Base-by-base conservation (phyloP, 2,797 vertebrate genomes). In the Chromobotia macracanthus region DNA sequence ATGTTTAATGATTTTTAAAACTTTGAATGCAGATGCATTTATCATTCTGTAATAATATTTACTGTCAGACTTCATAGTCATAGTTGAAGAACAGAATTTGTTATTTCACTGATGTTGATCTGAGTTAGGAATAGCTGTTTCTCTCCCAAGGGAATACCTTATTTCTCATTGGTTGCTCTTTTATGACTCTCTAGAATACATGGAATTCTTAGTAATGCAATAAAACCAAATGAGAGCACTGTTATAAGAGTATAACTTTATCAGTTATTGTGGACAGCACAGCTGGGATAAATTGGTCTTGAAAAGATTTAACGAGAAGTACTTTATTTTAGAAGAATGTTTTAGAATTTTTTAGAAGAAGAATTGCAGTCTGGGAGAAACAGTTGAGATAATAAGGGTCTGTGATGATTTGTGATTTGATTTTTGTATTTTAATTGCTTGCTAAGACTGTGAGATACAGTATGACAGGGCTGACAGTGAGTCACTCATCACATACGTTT, bases 21-120 rank as follows among this genome's bases (percentile, higher is more conserved):
- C 91, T 90, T 91, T 90, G 90, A 91, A 90, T 90, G 90, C 92
- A 90, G 91, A 90, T 70, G 19, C 2, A 3, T 35, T 51, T 63
- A 50, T 61, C 9, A 2, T 55, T 51, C 23, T n/a, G 66, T 64
- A 21, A 41, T 41, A 80, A 80, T 82, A 81, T 85, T 83, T 83
- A 75, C 69, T 13, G 50, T 72, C 19, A 21, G 18, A 68, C 38
- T 38, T 51, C 55, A 16, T 38, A 35, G 18, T 46, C 51, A 38
- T 38, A 23, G 21, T n/a, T 41, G 7, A 55, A 41, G 38, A 13
- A 48, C 31, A 41, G 18, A 16, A n/a, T 21, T n/a, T 28, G 23
- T 21, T 23, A 5, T 58, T 11, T 5, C 11, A 15, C 15, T 15
- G 12, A 10, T 61, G n/a, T n/a, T n/a, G n/a, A n/a, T n/a, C 48